Evolutionary conservation across 2,797 vertebrate species (phyloP), one percentile per base, ranked within the genome.

Genomic region (Mycteria americana): DNA sequence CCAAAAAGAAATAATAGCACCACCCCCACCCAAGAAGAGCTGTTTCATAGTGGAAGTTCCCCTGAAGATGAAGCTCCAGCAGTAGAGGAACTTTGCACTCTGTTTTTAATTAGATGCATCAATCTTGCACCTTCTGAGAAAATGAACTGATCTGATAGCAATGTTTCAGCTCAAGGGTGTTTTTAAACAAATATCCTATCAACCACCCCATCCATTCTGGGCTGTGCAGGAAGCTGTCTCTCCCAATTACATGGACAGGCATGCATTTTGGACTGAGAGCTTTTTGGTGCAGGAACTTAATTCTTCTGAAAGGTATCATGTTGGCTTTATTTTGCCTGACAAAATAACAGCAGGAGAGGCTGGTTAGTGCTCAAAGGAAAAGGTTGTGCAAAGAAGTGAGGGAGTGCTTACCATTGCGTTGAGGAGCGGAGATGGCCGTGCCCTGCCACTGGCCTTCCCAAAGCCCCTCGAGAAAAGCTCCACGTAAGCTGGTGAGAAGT

Each of bases 301-400:
- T 57, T 41, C 7, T 82, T 82, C 50, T 41, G 22, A 25, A 17
- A 90, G 63, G 9, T 16, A 59, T 18, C 14, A 18, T 0, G 3
- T 3, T 79, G 30, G 24, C 45, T 83, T 57, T 63, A 59, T 25
- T 59, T 4, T 33, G 35, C 27, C 12, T 82, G n/a, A 50, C 21
- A 75, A 46, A 67, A 7, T 8, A 88, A 43, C 30, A n/a, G 46
- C 10, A 3, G 22, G 25, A 75, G 62, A 51, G 24, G 31, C 22
- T 82, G 30, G 11, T 45, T 11, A 31, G 37, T 11, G 35, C 56
- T 53, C 5, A 9, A n/a, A 82, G 23, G 19, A n/a, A 53, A 41
- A 62, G 33, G 24, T 0, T 37, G 39, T 4, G 33, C 18, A 35
- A 50, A 28, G 28, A 70, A 81, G 50, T 0, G 1, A 22, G 48